Base-by-base conservation (phyloP, 2,797 vertebrate species). In the Triplophysa yarkandensis region DNA sequence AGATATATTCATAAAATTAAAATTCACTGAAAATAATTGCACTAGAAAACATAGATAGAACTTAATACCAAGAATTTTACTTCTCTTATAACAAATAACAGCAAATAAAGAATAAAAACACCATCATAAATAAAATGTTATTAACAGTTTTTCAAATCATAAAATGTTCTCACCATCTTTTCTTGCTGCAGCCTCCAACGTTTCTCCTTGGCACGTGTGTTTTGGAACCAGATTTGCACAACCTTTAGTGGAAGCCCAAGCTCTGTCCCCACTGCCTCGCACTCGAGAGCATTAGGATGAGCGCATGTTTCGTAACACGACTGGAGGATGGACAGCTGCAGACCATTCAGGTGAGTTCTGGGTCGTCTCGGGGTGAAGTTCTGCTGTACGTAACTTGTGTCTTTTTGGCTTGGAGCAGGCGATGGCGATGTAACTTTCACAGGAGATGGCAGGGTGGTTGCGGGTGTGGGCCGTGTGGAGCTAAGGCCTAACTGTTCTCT, bases 201-300 rank as follows among this genome's bases (percentile, higher is more conserved):
- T 83, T 97, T 98, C 83, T 98, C 95, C 88, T 97, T 98, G 73
- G 95, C 95, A 72, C 95, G 91, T 6, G 95, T 96, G 62, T 98
- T 98, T 83, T 98, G 95, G 87, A 98, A 98, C 95, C 95, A 98
- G 82, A 98, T 96, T 84, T 98, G 95, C 77, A 98, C 94, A 82
- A 98, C 95, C 81, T 95, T 95, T 34, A 96, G 93, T 1, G 95
- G 95, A 79, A 98, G 86, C 71, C 92, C 94, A 6, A 98, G 94
- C 85, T 95, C 94, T 0, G 92, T 89, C 7, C 95, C 95, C 3
- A 98, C 88, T 4, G 93, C 93, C 73, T 95, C 94, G 0, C 95
- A 97, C 84, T 98, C 95, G 80, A 95, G 90, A 81, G 94, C 95
- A 11, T 96, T 96, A 0, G 95, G 95, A 32, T 96, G 95, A 19